Evolutionary conservation across 2,888 invertebrate genomes (phyloP), one percentile per base, ranked within the genome.

Genomic region (Dasypogon diadema): DNA sequence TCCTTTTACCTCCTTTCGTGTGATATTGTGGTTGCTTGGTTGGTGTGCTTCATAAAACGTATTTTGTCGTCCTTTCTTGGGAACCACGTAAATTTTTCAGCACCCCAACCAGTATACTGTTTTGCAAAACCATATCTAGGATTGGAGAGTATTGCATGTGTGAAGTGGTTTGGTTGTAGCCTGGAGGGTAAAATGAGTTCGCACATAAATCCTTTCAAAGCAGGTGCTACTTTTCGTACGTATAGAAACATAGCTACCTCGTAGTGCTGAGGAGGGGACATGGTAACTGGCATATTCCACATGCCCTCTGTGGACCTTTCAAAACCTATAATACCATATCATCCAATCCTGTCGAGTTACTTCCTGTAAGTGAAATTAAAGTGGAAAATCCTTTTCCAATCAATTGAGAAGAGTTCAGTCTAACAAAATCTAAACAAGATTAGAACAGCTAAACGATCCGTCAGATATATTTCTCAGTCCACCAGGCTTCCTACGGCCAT

Each of bases 11-110:
- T 56, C 73, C 24, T 56, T 63, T 56, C 42, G 56, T 26, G 30
- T 34, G 56, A 73, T 73, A 24, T 56, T 56, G 73, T 34, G 37
- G 73, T 56, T 56, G 46, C 26, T 22, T 24, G 56, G 21, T 34
- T 34, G 1, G 16, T 24, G 22, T 21, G 30, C 42, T 54, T 65
- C 65, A 46, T 24, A 48, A 21, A 30, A 46, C 54, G 24, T n/a
- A 18, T 54, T 70, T 70, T 16, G 65, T 54, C 70, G 70, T 70
- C 70, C 54, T 54, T 65, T 70, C 70, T 70, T 51, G 30, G 54
- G 34, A 34, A 34, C 34, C 34, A 70, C 70, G 70, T 51, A 70
- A 70, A 70, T 70, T 70, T 70, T 70, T 70, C 54, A 70, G 54
- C 70, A 70, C 37, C 54, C 70, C 16, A 54, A 21, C 54, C 5